Base-by-base conservation (phyloP, 1,140 invertebrate genomes). In the Conus betulinus region DNA sequence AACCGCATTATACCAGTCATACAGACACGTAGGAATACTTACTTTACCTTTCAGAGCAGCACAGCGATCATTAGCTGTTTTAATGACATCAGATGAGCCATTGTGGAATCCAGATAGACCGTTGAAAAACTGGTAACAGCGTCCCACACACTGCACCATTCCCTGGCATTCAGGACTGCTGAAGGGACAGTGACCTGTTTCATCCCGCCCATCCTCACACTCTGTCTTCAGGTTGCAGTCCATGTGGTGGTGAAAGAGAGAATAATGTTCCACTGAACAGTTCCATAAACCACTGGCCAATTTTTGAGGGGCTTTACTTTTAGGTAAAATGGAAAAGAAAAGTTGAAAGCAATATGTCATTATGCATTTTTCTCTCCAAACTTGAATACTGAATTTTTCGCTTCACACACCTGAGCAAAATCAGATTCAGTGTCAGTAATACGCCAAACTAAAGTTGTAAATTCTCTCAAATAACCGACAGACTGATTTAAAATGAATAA, bases 131-230 rank as follows among this genome's bases (percentile, higher is more conserved):
- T 11, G 4, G 39, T 39, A 78, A 51, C 76, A 78, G 6, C 17
- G 7, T n/a, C n/a, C 23, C 76, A 51, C 76, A 27, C 39, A 51
- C 27, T 4, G 57, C 17, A 85, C 84, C n/a, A 51, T 13, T 10
- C 84, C 84, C 11, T 63, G 1, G 25, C 84, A 85, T 25, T 53
- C 23, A 6, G 57, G 23, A 52, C 84, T 85, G 84, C 84, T 85
- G 84, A 17, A 85, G 63, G 84, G 84, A 85, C 84, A 85, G 84
- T 85, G 84, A 3, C 13, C n/a, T 6, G 17, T 57, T 71, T 85
- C 84, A 27, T 85, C 84, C 27, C 53, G 57, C 39, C 55, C 84
- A 39, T 55, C 63, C 15, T 85, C 3, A 23, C 84, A 85, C 63
- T 85, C 84, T 67, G 25, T 17, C 84, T 71, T 55, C 84, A 71